Evolutionary conservation across 2,888 invertebrate genomes (phyloP).

Genomic region (Mesorhabditis sp.): DNA sequence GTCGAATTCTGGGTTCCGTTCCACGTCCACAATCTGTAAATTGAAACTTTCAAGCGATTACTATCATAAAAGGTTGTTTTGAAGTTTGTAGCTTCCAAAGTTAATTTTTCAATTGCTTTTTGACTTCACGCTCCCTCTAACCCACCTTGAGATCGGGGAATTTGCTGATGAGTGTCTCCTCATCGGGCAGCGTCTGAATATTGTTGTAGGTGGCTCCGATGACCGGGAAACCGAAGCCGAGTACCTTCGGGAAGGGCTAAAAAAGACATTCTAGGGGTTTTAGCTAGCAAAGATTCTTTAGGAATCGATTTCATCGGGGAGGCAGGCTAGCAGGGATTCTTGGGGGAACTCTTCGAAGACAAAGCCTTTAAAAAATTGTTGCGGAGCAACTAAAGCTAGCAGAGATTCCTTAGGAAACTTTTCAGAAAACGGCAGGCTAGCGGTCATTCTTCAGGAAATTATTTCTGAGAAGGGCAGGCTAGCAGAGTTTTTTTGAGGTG

Average conservation of each 20-base stretch:
- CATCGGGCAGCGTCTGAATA: constrained; percentile 38
- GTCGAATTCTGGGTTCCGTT: constrained; percentile 47
- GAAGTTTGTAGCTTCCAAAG: too few species aligned
- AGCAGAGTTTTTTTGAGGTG: too few species aligned
- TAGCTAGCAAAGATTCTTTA: background rate
- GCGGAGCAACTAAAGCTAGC: too few species aligned
- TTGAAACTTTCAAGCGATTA: background rate
- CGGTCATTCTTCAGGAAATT: too few species aligned
- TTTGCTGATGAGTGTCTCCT: constrained; percentile 41
- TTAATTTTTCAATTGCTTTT: background rate
- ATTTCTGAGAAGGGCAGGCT: too few species aligned
- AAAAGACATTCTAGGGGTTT: background rate
- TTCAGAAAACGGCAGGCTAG: too few species aligned
- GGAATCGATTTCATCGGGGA: too few species aligned
- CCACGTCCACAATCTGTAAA: constrained; percentile 47
- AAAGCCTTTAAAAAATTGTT: too few species aligned
- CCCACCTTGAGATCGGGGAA: constrained; percentile 49
- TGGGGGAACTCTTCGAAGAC: too few species aligned
- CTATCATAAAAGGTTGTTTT: background rate
- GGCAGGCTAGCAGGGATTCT: too few species aligned
- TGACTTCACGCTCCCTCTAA: background rate
- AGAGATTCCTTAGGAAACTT: too few species aligned
- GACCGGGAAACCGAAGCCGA: constrained; percentile 46
- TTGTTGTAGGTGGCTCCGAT: constrained; percentile 48
- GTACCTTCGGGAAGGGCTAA: constrained; percentile 15